Conservation (phyloP, 2,888 invertebrate species). For the Drosophila kanekoi region DNA sequence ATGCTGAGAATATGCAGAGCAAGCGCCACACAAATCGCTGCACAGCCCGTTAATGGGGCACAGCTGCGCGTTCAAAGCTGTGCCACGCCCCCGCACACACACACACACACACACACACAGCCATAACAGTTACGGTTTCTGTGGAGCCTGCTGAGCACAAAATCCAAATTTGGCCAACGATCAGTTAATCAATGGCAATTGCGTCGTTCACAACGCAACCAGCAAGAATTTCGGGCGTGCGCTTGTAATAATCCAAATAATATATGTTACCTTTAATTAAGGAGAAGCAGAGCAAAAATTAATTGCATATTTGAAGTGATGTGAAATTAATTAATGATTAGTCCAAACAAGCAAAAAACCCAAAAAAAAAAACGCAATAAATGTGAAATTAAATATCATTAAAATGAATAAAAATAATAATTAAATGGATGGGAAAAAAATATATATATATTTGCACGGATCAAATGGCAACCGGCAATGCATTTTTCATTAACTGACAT, state of each 20-base stretch:
- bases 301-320: constrained; percentile 75
- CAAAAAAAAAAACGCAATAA: constrained; percentile 32
- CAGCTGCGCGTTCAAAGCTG: constrained; percentile 41
- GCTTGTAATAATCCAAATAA: constrained; percentile 40
- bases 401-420: constrained; percentile 63
- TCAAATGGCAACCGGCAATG: constrained; percentile 63
- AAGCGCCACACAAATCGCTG: constrained; percentile 59
- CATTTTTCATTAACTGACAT: constrained; percentile 74
- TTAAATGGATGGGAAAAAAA: constrained; percentile 36
- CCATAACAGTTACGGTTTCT: constrained; percentile 3
- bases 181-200: constrained; percentile 81
- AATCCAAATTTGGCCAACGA: constrained; percentile 46
- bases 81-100: constrained; percentile 34
- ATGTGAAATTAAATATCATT: constrained; percentile 73
- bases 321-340: constrained; percentile 79
- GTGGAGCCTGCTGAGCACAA: constrained; percentile 12
- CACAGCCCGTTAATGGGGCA: constrained; percentile 45
- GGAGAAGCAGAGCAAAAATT: constrained; percentile 48
- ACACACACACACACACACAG: constrained; percentile 27
- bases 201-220: constrained; percentile 60
- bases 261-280: constrained; percentile 62
- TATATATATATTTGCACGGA: constrained; percentile 40
- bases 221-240: constrained; percentile 15
- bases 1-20: constrained; percentile 77
- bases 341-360: constrained; percentile 67